These are phyloP conservation scores for Oryzias woworae DNA, from an alignment of 2,113 vertebrate genomes.

Conservation along the genomic window DNA sequence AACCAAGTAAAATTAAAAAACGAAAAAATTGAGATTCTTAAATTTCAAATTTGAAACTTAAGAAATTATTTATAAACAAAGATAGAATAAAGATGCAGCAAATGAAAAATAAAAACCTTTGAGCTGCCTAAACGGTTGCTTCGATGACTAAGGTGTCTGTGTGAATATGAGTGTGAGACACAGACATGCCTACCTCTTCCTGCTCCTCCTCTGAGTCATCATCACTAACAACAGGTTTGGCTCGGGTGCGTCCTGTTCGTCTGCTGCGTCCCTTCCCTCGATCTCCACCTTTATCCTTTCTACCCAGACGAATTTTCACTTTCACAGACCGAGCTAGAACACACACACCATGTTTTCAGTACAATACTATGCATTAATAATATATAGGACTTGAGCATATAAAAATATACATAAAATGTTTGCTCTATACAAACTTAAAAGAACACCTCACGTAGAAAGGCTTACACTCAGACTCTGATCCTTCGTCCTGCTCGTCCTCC, in stretches of 20 bases:
- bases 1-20: too few species aligned
- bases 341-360: neutral
- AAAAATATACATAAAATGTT: too few species aligned
- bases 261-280: constrained; percentile 83
- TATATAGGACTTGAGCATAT: too few species aligned
- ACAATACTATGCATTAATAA: neutral
- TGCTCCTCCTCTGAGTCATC: constrained; percentile 93
- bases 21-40: too few species aligned
- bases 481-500: constrained; percentile 87
- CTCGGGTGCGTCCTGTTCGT: constrained; percentile 83
- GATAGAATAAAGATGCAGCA: too few species aligned
- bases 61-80: too few species aligned
- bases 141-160: too few species aligned
- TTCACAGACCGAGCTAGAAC: constrained; percentile 88
- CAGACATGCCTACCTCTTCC: constrained; percentile 83
- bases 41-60: too few species aligned
- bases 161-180: neutral
- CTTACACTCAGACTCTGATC: constrained; percentile 86
- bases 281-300: constrained; percentile 85
- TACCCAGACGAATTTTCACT: constrained; percentile 91
- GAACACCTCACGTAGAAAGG: neutral
- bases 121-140: too few species aligned
- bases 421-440: too few species aligned
- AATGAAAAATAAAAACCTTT: too few species aligned
- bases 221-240: constrained; percentile 93